phyloP scores from a whole-genome alignment of 2,888 invertebrate species.

The Baccha elongata region DNA sequence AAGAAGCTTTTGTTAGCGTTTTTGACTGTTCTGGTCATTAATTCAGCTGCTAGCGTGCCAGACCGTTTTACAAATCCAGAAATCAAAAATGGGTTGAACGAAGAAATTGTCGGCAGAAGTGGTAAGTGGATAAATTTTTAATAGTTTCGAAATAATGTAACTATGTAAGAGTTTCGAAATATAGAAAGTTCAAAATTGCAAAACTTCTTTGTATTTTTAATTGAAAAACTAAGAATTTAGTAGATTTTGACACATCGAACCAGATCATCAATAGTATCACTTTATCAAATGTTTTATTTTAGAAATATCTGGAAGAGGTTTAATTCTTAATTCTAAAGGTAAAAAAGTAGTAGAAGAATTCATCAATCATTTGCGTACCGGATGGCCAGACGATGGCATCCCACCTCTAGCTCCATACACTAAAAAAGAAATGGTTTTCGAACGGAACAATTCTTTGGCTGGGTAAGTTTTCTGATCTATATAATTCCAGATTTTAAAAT shows the following conservation, averaged over 20 bases:
- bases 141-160: too few species aligned
- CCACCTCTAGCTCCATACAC: constrained; percentile 78
- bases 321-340: not conserved
- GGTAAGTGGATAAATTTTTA: not conserved
- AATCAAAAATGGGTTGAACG: not conserved
- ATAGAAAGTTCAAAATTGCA: too few species aligned
- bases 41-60: not conserved
- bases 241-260: too few species aligned
- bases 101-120: not conserved
- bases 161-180: too few species aligned
- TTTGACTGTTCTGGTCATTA: not conserved
- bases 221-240: too few species aligned
- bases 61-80: not conserved
- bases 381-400: constrained; percentile 76
- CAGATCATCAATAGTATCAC: too few species aligned
- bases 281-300: too few species aligned
- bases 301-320: not conserved
- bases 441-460: constrained; percentile 20
- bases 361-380: constrained; percentile 48
- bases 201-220: too few species aligned
- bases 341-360: constrained; percentile 2
- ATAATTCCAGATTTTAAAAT: too few species aligned
- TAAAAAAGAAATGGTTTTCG: constrained; percentile 16
- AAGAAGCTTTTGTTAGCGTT: not conserved
- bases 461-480: constrained; percentile 22